A percentile compares a stretch with the other conserved stretches of the same genome.
Evolutionary conservation across 92 coral and sea anemone species (phyloP).

Genomic region (Porites rus): DNA sequence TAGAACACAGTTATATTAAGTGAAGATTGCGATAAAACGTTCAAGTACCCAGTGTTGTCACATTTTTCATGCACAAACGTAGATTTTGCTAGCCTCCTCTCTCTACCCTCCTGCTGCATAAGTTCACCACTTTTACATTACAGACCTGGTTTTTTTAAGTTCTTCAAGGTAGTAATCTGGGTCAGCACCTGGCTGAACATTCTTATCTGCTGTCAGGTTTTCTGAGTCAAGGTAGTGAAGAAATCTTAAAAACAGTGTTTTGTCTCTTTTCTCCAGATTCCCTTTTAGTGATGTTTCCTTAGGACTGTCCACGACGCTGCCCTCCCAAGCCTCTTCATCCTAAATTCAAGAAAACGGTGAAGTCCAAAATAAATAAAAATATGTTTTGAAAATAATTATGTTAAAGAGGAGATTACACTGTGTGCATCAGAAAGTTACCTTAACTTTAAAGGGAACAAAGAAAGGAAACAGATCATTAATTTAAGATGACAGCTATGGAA

Average conservation of each 20-base stretch:
- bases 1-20: too few species aligned
- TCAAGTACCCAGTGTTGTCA: too few species aligned
- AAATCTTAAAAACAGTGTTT: conserved; percentile 72
- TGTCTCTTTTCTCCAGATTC: conserved; percentile 43
- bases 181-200: conserved; percentile 86
- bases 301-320: conserved; percentile 36
- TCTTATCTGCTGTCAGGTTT: conserved; percentile 75
- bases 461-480: too few species aligned
- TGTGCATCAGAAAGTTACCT: not conserved
- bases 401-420: not conserved
- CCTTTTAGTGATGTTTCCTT: not conserved
- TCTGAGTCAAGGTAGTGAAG: conserved; percentile 89
- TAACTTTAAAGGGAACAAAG: too few species aligned
- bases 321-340: conserved; percentile 90
- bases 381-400: too few species aligned
- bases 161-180: conserved; percentile 89
- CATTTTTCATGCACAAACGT: too few species aligned
- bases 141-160: conserved; percentile 70
- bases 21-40: too few species aligned
- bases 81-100: too few species aligned
- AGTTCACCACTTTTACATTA: not conserved
- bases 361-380: not conserved
- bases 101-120: too few species aligned
- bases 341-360: not conserved
- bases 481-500: too few species aligned